Percentiles rank a stretch among this genome's conserved stretches.
Conservation (phyloP, 2,113 vertebrate genomes). For the Aleadryas rufinucha region DNA sequence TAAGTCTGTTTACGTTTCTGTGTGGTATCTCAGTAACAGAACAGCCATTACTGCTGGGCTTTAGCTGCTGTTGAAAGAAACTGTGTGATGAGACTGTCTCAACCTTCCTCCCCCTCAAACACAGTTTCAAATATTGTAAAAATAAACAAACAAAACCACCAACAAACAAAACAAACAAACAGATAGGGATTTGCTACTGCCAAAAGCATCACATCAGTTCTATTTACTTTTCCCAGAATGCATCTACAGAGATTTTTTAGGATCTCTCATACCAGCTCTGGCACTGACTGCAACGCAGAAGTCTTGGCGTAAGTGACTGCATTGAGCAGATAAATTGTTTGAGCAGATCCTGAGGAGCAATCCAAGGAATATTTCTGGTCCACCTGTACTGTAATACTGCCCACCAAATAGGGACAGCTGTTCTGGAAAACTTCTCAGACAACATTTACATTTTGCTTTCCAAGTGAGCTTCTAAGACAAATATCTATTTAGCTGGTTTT, state of each 20-base stretch:
- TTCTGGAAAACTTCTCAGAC: not conserved
- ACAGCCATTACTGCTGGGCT: not conserved
- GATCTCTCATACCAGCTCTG: not conserved
- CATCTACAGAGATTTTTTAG: conserved; percentile 4
- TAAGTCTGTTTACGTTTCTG: not conserved
- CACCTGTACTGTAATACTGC: not conserved
- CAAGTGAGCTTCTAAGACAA: not conserved
- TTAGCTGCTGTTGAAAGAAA: not conserved
- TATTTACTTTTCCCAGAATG: not conserved
- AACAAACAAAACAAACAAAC: not conserved
- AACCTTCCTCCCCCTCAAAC: not conserved
- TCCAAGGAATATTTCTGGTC: not conserved
- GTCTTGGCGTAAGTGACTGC: not conserved
- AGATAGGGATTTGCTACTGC: not conserved
- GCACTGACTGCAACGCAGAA: accelerated
- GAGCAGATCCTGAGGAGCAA: not conserved
- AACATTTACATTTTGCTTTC: not conserved
- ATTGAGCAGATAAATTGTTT: not conserved
- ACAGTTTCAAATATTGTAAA: not conserved
- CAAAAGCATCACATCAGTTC: not conserved
- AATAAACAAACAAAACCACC: not conserved
- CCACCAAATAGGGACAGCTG: not conserved
- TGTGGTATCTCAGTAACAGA: conserved; percentile 17
- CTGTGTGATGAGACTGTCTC: not conserved
- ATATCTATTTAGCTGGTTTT: not conserved